Evolutionary conservation across 2,888 invertebrate genomes (phyloP).

Genomic region (Dichetophora obliterata): DNA sequence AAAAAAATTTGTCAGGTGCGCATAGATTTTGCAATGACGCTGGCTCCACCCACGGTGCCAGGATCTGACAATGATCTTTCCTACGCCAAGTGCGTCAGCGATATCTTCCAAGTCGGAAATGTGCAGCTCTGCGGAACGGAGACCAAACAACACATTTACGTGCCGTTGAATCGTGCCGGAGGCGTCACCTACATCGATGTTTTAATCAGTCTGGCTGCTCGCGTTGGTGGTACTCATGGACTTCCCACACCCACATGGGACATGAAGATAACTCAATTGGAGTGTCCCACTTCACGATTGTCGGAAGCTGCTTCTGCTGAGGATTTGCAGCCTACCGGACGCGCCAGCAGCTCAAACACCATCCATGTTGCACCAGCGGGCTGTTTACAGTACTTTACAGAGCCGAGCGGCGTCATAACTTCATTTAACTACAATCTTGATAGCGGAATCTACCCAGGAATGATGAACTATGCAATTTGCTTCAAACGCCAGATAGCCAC

Average conservation of each 20-base stretch:
- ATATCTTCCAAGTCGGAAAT: constrained; percentile 59
- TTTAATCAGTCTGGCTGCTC: constrained; percentile 69
- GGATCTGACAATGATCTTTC: constrained; percentile 43
- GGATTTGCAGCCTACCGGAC: constrained; percentile 15
- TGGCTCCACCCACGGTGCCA: constrained; percentile 59
- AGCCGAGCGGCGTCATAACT: constrained; percentile 72
- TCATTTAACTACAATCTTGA: constrained; percentile 75
- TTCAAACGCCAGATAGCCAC: constrained; percentile 70
- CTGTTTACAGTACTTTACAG: constrained; percentile 78
- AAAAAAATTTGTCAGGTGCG: constrained; percentile 64
- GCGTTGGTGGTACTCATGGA: constrained; percentile 61
- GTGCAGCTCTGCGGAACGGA: constrained; percentile 74
- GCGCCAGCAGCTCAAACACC: constrained; percentile 52
- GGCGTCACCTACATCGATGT: constrained; percentile 59
- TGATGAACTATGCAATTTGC: constrained; percentile 75
- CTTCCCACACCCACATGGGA: constrained; percentile 70
- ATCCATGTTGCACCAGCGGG: constrained; percentile 73
- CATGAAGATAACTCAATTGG: constrained; percentile 75
- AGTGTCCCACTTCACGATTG: constrained; percentile 68
- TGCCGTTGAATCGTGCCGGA: constrained; percentile 62
- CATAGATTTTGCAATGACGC: constrained; percentile 61
- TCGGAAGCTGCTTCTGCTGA: constrained; percentile 42
- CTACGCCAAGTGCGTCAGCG: constrained; percentile 58
- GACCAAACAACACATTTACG: constrained; percentile 73
- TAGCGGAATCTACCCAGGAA: constrained; percentile 72